Percentiles rank a stretch among this genome's conserved stretches.
Evolutionary conservation across 2,113 vertebrate species (phyloP).

Genomic region (Cebus imitator): DNA sequence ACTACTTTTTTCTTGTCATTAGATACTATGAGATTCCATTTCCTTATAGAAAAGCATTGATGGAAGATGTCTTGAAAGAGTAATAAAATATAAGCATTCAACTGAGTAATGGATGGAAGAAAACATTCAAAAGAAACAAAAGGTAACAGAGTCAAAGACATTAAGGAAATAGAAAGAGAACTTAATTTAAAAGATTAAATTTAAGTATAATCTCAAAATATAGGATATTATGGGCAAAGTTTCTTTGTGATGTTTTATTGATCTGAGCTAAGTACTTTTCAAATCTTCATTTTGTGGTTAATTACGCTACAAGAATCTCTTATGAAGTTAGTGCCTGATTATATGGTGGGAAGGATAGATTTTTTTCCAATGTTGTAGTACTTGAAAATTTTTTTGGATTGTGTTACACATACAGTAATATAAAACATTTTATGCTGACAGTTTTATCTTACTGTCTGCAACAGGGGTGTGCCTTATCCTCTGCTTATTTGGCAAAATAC

Average conservation of each 20-base stretch:
- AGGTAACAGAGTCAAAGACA: background rate
- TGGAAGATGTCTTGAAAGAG: background rate
- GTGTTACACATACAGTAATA: background rate
- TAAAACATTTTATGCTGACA: background rate
- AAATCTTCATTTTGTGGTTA: conserved; percentile 50
- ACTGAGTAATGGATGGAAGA: background rate
- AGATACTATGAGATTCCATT: background rate
- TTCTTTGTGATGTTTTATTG: background rate
- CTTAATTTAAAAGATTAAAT: background rate
- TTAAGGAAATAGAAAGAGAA: background rate
- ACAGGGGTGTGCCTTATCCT: background rate
- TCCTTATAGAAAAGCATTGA: background rate
- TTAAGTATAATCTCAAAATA: background rate
- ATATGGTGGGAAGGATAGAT: background rate
- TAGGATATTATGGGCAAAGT: background rate
- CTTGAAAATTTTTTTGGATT: conserved; percentile 41
- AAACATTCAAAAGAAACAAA: background rate
- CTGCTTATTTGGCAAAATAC: background rate
- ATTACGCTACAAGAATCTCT: conserved; percentile 47
- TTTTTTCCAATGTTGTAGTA: conserved; percentile 45
- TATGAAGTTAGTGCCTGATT: background rate
- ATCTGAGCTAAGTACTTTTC: background rate
- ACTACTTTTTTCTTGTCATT: background rate
- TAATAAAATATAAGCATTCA: background rate
- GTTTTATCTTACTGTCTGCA: background rate